Conservation (phyloP, 2,797 vertebrate species). For the Anniella stebbinsi region DNA sequence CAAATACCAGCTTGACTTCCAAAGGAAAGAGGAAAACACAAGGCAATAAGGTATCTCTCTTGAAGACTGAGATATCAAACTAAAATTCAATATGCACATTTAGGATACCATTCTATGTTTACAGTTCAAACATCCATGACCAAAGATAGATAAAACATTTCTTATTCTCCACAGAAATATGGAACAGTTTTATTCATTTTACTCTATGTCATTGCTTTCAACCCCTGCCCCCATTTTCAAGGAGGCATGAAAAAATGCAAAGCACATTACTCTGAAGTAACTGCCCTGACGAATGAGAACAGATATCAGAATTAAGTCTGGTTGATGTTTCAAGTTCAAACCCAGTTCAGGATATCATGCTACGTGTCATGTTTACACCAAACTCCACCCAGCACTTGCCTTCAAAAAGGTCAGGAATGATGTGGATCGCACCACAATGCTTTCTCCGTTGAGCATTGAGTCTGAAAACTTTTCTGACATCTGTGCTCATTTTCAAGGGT, state of each 20-base stretch:
- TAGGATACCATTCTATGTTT: background rate
- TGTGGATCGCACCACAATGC: background rate
- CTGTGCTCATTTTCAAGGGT: background rate
- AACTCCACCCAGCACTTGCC: background rate
- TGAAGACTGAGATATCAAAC: background rate
- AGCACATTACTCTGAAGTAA: background rate
- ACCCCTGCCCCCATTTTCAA: constrained; percentile 11
- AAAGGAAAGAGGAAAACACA: background rate
- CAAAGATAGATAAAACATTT: constrained; percentile 44
- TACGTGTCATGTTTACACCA: background rate
- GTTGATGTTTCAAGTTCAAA: background rate
- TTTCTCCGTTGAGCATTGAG: background rate
- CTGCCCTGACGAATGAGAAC: background rate
- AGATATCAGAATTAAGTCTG: background rate
- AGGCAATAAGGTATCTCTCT: background rate
- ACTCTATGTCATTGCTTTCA: constrained; percentile 56
- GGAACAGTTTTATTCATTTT: constrained; percentile 52
- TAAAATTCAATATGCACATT: background rate
- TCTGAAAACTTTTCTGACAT: background rate
- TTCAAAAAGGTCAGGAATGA: background rate
- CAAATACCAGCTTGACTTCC: background rate
- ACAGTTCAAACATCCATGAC: background rate
- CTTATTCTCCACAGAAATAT: constrained; percentile 44
- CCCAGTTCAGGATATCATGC: background rate
- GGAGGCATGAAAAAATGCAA: background rate